phyloP scores from a whole-genome alignment of 1,140 invertebrate genomes.

The Pararge aegeria region DNA sequence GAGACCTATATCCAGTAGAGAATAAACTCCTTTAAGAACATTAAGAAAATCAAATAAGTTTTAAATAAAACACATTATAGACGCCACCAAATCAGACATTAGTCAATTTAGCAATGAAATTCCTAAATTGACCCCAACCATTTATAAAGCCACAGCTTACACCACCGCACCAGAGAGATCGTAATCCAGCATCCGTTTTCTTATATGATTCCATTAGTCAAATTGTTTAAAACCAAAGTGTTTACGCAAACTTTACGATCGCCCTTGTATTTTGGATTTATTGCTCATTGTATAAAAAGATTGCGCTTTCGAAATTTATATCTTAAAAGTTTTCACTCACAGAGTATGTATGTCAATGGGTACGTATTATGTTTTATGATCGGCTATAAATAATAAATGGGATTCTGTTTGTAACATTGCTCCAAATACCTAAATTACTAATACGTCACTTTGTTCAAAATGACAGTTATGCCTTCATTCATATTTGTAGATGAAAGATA shows the following conservation, averaged over 20 bases:
- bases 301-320: slow-evolving; percentile 32
- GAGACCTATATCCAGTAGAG: no score
- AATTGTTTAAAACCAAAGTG: not conserved
- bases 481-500: slow-evolving; percentile 1
- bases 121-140: no score
- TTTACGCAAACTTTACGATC: slow-evolving; percentile 16
- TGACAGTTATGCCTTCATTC: slow-evolving; percentile 5
- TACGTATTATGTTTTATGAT: slow-evolving; percentile 59
- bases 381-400: slow-evolving; percentile 55
- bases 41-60: no score
- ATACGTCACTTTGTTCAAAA: not conserved
- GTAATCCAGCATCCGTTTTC: not conserved
- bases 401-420: slow-evolving; percentile 38
- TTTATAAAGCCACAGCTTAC: no score
- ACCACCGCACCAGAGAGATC: no score
- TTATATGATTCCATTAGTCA: not conserved
- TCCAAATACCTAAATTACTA: slow-evolving; percentile 30
- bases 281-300: slow-evolving; percentile 11
- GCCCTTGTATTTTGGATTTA: slow-evolving; percentile 18
- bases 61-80: no score
- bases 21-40: no score
- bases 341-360: slow-evolving; percentile 55
- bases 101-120: no score
- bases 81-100: no score
- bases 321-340: slow-evolving; percentile 40